These are phyloP conservation scores for Polydrusus cervinus DNA, from an alignment of 2,888 invertebrate species.

Conservation along the genomic window DNA sequence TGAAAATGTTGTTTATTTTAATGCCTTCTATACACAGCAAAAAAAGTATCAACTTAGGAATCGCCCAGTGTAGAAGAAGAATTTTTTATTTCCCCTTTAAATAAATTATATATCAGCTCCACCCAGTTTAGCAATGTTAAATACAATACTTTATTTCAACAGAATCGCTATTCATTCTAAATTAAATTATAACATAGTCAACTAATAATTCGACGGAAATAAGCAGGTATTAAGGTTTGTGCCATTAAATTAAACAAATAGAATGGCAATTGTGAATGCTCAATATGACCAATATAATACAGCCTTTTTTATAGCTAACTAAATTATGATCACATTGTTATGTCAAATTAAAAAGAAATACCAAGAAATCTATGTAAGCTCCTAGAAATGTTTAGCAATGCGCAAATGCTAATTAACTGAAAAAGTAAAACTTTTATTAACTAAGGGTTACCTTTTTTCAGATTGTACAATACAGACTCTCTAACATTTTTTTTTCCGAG, in stretches of 20 bases:
- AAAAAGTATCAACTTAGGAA: no score
- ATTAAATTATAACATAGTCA: slow-evolving; percentile 39
- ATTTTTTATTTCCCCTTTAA: no score
- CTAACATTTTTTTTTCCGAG: no score
- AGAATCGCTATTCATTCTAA: slow-evolving; percentile 24
- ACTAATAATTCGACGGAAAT: slow-evolving; percentile 34
- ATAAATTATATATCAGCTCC: background rate
- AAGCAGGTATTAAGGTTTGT: slow-evolving; percentile 12
- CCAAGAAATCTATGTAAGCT: no score
- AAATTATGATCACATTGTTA: slow-evolving; percentile 6
- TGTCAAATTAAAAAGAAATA: slow-evolving; percentile 5
- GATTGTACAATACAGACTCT: no score
- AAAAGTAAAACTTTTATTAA: no score
- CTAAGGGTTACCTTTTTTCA: no score
- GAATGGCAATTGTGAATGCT: slow-evolving; percentile 30
- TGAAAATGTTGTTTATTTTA: no score
- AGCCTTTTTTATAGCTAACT: slow-evolving; percentile 10
- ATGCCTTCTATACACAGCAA: no score
- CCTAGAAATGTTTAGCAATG: no score
- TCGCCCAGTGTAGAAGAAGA: no score
- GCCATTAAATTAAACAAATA: slow-evolving; percentile 31
- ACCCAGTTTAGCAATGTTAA: slow-evolving; percentile 11
- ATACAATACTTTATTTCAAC: slow-evolving; percentile 17
- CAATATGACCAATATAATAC: slow-evolving; percentile 24
- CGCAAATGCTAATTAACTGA: no score